Base-by-base conservation (phyloP, 1,140 invertebrate species). In the Heliothis virescens region DNA sequence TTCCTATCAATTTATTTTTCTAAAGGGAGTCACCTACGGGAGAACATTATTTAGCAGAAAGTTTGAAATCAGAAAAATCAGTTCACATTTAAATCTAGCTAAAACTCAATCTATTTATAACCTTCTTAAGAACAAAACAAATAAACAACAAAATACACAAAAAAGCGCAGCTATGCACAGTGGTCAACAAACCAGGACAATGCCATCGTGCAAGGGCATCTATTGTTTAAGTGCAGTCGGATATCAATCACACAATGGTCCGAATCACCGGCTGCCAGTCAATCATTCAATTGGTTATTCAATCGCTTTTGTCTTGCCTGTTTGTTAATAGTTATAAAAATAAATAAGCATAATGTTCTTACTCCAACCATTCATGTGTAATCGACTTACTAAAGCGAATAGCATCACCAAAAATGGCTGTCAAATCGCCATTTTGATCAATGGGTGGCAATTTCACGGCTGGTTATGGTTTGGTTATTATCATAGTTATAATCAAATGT, bases 181-280 rank as follows among this genome's bases (percentile, higher is more conserved):
- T 79, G 82, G 79, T 81, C 79, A 81, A 80, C 63, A 75, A 62
- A 77, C 55, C 18, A 48, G 63, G 47, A 81, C 79, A 81, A 80
- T 80, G 63, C 41, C 62, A 41, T 7, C 55, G 21, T 72, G 73
- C 79, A 76, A 81, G 79, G 79, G 55, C 79, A 71, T 12, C 73
- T 34, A 78, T 82, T 77, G 78, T 79, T 59, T 72, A 12, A 52
- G 26, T 67, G 57, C 77, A 75, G 12, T 71, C 55, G 7, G 41
- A 67, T 52, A 34, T 72, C 67, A 65, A 60, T 47, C 18, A 62
- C n/a, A 55, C 73, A 75, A 50, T 62, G 18, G 11, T 4, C 15
- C 59, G 47, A 59, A 63, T 75, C 47, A 52, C 48, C 34, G 18
- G 26, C 41, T 29, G 57, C 47, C 41, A 41, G 62, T 74, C 72